These are phyloP conservation scores for Plagodis dolabraria DNA, from an alignment of 2,888 invertebrate genomes.

Conservation along the genomic window DNA sequence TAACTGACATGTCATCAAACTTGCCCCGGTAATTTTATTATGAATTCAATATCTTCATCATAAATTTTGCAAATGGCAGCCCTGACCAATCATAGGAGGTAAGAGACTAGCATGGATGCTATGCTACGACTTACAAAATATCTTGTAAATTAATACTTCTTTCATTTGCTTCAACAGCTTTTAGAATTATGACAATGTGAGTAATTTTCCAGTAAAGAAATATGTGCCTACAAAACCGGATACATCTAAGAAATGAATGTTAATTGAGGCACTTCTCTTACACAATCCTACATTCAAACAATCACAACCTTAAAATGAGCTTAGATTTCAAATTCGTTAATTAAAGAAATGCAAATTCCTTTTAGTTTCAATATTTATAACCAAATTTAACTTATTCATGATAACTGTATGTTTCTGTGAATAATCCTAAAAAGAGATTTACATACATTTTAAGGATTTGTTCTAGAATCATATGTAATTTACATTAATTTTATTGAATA, in stretches of 20 bases:
- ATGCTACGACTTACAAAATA: conserved; percentile 27
- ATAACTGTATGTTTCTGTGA: too few relatives aligned
- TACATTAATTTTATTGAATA: too few relatives aligned
- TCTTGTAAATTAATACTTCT: conserved; percentile 8
- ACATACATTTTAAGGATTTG: too few relatives aligned
- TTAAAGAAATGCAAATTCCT: conserved; percentile 27
- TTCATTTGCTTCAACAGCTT: too few relatives aligned
- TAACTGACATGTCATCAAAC: too few relatives aligned
- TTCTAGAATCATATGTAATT: too few relatives aligned
- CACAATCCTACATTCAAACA: conserved; percentile 61
- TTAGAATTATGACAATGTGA: too few relatives aligned
- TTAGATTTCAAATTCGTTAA: conserved; percentile 42
- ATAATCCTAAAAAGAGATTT: too few relatives aligned
- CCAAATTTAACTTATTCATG: conserved; percentile 9
- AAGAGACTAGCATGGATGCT: conserved; percentile 34
- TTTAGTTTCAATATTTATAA: conserved; percentile 28
- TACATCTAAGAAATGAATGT: conserved; percentile 29
- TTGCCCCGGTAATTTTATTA: neutral
- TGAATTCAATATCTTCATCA: neutral
- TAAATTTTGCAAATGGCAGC: conserved; percentile 3
- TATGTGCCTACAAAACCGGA: neutral
- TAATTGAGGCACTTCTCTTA: conserved; percentile 67
- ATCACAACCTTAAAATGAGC: conserved; percentile 80
- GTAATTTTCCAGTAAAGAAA: too few relatives aligned
- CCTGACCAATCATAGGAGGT: conserved; percentile 24